A percentile compares a stretch with the other conserved stretches of the same genome.
Conservation (phyloP, 1,140 invertebrate species). For the Trichomalopsis sarcophagae region DNA sequence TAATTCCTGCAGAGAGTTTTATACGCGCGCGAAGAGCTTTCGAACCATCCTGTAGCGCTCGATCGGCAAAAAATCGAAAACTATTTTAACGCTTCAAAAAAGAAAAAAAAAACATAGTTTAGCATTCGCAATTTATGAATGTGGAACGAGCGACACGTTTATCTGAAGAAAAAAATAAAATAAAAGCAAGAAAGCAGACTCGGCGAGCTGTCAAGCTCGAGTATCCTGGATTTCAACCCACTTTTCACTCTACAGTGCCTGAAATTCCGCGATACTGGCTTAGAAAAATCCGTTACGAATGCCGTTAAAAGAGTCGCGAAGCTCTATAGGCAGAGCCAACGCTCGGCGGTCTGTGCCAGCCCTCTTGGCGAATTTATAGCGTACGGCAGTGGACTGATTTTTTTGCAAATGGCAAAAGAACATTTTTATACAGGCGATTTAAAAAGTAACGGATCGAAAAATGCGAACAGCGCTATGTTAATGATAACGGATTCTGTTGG, state of each 20-base stretch:
- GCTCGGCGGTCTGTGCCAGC: too few relatives aligned
- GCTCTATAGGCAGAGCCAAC: background rate
- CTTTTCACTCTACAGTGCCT: conserved; percentile 21
- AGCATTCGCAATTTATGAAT: background rate
- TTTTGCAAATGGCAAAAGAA: too few relatives aligned
- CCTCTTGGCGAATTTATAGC: background rate
- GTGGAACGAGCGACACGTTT: background rate
- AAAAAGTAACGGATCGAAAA: background rate
- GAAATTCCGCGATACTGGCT: conserved; percentile 38
- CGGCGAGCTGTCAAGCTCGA: conserved; percentile 13
- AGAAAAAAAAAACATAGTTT: too few relatives aligned
- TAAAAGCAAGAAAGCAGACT: background rate
- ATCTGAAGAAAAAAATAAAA: background rate
- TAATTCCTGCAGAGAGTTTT: background rate
- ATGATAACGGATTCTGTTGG: conserved; percentile 22
- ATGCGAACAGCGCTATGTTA: background rate
- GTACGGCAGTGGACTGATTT: background rate
- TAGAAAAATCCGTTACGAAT: conserved; percentile 50
- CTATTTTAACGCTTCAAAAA: too few relatives aligned
- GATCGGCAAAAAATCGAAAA: too few relatives aligned
- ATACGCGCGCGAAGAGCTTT: too few relatives aligned
- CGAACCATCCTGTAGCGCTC: too few relatives aligned
- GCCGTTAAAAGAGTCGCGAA: conserved; percentile 44
- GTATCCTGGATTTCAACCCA: conserved; percentile 37
- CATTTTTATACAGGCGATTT: background rate